phyloP scores from a whole-genome alignment of 2,888 invertebrate species.

The Melitaea athalia region DNA sequence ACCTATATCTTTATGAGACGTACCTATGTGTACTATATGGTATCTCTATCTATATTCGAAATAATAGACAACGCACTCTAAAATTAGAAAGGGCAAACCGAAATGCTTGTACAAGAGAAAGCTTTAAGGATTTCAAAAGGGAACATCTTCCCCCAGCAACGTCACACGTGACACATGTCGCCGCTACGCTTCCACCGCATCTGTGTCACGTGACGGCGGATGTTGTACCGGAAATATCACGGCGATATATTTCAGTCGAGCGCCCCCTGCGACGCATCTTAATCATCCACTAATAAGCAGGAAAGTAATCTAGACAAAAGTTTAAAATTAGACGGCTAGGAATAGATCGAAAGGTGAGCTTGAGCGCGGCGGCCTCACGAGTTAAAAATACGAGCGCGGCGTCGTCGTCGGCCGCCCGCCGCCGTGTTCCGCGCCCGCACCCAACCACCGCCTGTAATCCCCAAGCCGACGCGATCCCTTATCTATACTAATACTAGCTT shows the following conservation, averaged over 20 bases:
- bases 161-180: neutral
- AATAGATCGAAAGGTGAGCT: constrained; percentile 81
- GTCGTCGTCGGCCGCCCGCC: constrained; percentile 50
- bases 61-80: neutral
- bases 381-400: constrained; percentile 69
- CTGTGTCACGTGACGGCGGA: constrained; percentile 20
- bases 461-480: neutral
- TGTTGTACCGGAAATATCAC: constrained; percentile 56
- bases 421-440: constrained; percentile 51
- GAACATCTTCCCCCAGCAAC: constrained; percentile 1
- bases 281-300: constrained; percentile 81
- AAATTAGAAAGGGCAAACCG: neutral
- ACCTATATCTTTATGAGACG: no score
- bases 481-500: no score
- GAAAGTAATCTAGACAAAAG: constrained; percentile 81
- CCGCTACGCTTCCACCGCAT: neutral
- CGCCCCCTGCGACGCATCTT: constrained; percentile 81
- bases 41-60: neutral
- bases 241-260: constrained; percentile 67
- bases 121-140: neutral
- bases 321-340: constrained; percentile 73
- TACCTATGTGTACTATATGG: no score
- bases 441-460: constrained; percentile 46
- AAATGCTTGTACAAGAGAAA: neutral
- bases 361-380: constrained; percentile 73